These are phyloP conservation scores for Philaethria dido DNA, from an alignment of 2,888 invertebrate species.

Conservation along the genomic window DNA sequence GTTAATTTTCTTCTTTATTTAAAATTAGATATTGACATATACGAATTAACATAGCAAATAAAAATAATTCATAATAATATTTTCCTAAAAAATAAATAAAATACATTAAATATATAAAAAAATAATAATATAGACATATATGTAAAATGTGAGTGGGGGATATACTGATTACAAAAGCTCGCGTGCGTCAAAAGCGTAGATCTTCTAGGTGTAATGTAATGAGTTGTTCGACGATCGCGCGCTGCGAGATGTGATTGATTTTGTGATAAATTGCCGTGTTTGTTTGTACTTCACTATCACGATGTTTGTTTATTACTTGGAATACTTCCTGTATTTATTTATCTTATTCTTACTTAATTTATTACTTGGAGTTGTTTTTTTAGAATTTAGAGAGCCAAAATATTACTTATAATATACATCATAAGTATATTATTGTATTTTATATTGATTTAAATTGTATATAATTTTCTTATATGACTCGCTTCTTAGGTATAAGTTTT, in stretches of 20 bases:
- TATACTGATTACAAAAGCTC: slow-evolving; percentile 43
- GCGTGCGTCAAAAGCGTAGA: slow-evolving; percentile 65
- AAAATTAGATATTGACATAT: too few relatives aligned
- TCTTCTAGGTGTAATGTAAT: slow-evolving; percentile 62
- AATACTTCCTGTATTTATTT: slow-evolving; percentile 30
- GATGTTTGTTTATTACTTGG: slow-evolving; percentile 28
- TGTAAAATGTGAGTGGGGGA: background rate
- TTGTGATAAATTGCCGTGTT: slow-evolving; percentile 42
- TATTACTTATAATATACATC: too few relatives aligned
- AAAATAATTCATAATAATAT: too few relatives aligned
- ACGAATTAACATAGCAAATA: too few relatives aligned
- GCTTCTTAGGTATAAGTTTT: too few relatives aligned
- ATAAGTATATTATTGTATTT: too few relatives aligned
- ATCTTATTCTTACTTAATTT: background rate
- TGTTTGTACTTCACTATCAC: slow-evolving; percentile 31
- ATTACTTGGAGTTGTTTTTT: background rate
- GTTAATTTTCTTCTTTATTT: too few relatives aligned
- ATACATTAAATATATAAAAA: background rate
- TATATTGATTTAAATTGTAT: too few relatives aligned
- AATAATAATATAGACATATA: background rate
- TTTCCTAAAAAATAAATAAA: too few relatives aligned
- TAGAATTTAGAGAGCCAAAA: background rate
- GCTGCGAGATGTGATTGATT: slow-evolving; percentile 57
- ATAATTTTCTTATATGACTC: too few relatives aligned
- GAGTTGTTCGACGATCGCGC: slow-evolving; percentile 58